Percentiles rank a stretch among this genome's conserved stretches.
phyloP scores from a whole-genome alignment of 2,113 vertebrate species.

The Helogale parvula region DNA sequence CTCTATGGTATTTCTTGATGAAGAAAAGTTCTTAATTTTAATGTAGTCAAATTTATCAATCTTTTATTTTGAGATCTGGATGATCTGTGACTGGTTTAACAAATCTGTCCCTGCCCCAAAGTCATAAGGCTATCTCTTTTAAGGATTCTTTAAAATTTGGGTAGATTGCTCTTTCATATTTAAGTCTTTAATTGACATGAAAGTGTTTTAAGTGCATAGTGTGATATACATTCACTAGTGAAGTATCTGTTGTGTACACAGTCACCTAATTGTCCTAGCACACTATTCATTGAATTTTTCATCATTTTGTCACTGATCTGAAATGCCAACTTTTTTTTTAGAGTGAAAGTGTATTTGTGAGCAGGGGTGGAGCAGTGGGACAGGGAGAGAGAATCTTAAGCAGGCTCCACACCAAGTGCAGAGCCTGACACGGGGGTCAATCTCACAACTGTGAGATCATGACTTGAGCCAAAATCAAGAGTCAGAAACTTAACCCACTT shows the following conservation, averaged over 20 bases:
- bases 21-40: background rate
- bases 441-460: too few species aligned
- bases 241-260: background rate
- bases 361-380: too few species aligned
- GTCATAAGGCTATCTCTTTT: background rate
- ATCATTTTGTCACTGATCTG: conserved; percentile 4
- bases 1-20: background rate
- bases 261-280: background rate
- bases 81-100: background rate
- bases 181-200: background rate
- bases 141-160: background rate
- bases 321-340: background rate
- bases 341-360: too few species aligned
- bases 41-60: background rate
- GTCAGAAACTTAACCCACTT: too few species aligned
- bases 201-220: background rate
- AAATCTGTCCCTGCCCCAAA: background rate
- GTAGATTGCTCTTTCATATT: background rate
- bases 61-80: conserved; percentile 9
- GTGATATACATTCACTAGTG: background rate
- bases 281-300: background rate
- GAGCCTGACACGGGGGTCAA: too few species aligned
- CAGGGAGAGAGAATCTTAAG: too few species aligned
- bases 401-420: too few species aligned
- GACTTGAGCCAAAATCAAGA: too few species aligned